Conservation (phyloP, 1,140 invertebrate genomes). For the Agrilus planipennis region DNA sequence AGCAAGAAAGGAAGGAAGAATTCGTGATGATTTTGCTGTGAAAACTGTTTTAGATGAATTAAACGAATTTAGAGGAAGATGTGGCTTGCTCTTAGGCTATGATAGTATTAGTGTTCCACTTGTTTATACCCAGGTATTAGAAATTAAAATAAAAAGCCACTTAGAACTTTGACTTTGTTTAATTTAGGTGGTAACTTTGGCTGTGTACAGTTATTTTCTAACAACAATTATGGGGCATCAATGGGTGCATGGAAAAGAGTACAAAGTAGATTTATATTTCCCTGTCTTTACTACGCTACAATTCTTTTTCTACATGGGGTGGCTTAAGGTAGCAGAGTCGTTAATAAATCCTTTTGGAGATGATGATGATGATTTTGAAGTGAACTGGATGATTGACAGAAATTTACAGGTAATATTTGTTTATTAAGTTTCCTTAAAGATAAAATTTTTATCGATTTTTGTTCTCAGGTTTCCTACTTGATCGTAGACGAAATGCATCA, state of each 20-base stretch:
- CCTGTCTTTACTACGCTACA: slow-evolving; percentile 77
- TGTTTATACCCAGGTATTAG: slow-evolving; percentile 79
- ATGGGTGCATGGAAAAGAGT: slow-evolving; percentile 49
- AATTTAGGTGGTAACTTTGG: slow-evolving; percentile 74
- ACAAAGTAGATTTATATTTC: slow-evolving; percentile 64
- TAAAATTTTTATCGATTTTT: background rate
- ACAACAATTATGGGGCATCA: slow-evolving; percentile 72
- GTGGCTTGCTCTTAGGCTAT: slow-evolving; percentile 69
- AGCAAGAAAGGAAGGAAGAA: slow-evolving; percentile 78
- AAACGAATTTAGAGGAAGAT: slow-evolving; percentile 76
- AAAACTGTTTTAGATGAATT: slow-evolving; percentile 84
- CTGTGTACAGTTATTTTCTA: slow-evolving; percentile 83
- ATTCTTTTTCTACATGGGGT: slow-evolving; percentile 86
- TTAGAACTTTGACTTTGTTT: no score
- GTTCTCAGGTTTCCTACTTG: slow-evolving; percentile 66
- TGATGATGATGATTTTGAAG: slow-evolving; percentile 70
- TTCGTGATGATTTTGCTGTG: slow-evolving; percentile 85
- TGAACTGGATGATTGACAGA: slow-evolving; percentile 81
- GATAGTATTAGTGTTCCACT: slow-evolving; percentile 87
- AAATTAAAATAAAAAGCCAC: no score
- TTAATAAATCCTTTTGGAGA: slow-evolving; percentile 84
- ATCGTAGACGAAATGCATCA: slow-evolving; percentile 91
- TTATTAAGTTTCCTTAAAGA: background rate
- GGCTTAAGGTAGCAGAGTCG: slow-evolving; percentile 79
- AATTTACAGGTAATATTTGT: slow-evolving; percentile 54